Conservation (phyloP, 1,140 invertebrate species). For the Dinothrombium tinctorium region DNA sequence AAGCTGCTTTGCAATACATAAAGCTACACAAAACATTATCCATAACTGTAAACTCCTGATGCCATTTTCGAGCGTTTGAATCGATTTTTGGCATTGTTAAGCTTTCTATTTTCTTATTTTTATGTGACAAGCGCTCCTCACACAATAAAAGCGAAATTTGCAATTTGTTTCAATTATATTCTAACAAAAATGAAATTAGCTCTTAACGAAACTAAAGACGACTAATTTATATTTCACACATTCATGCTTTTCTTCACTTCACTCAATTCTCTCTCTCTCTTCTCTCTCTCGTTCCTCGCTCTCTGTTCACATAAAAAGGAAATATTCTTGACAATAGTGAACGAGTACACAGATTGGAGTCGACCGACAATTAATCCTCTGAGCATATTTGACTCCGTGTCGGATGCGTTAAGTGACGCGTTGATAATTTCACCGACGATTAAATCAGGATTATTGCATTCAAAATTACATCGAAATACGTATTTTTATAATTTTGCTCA, state of each 20-base stretch:
- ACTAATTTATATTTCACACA: too few relatives aligned
- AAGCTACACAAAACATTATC: neutral
- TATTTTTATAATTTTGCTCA: constrained; percentile 7
- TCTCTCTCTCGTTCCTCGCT: too few relatives aligned
- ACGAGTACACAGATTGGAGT: constrained; percentile 95
- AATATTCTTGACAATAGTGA: constrained; percentile 87
- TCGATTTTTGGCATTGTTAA: neutral
- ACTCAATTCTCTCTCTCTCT: too few relatives aligned
- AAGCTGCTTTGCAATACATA: neutral
- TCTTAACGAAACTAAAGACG: too few relatives aligned
- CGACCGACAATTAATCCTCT: constrained; percentile 71
- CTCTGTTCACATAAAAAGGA: constrained; percentile 30
- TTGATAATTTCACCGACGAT: constrained; percentile 75
- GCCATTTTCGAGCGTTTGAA: neutral
- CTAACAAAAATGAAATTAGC: too few relatives aligned
- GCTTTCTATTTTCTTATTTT: constrained; percentile 32
- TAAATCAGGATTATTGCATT: constrained; percentile 71
- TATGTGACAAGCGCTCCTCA: constrained; percentile 19
- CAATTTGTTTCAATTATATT: too few relatives aligned
- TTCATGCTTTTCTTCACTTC: too few relatives aligned
- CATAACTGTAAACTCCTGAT: neutral
- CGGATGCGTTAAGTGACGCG: constrained; percentile 78
- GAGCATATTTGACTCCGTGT: constrained; percentile 69
- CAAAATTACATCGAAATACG: constrained; percentile 18
- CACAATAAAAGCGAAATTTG: too few relatives aligned